Evolutionary conservation across 2,113 vertebrate species (phyloP).

Genomic region (Todiramphus chloris): DNA sequence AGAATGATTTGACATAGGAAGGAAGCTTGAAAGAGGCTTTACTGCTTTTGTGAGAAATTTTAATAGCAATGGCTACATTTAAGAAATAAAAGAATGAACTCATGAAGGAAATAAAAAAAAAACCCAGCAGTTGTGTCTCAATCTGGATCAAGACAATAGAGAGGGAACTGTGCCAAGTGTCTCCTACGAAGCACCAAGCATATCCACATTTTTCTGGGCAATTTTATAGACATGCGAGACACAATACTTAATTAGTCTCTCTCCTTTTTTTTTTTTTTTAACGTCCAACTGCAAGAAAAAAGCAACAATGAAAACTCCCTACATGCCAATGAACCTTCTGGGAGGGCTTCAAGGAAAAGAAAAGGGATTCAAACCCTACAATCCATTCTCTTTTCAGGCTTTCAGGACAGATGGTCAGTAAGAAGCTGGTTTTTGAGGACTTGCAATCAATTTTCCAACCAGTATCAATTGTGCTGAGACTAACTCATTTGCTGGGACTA

Average conservation of each 20-base stretch:
- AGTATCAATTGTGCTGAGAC: not conserved
- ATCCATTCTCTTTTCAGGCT: not conserved
- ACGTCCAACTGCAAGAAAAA: not conserved
- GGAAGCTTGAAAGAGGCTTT: conserved; percentile 6
- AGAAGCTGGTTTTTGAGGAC: not conserved
- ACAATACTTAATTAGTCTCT: not conserved
- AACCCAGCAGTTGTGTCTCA: not conserved
- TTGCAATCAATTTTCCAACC: not conserved
- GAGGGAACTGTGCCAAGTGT: not conserved
- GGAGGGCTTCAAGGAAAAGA: not conserved
- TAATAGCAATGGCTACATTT: not conserved
- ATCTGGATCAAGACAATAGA: not conserved
- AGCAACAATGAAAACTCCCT: not conserved
- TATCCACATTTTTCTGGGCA: not conserved
- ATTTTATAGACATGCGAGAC: not conserved
- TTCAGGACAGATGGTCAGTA: not conserved
- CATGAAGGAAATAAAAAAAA: not conserved
- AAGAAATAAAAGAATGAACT: not conserved
- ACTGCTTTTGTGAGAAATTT: not conserved
- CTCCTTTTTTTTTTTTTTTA: no score
- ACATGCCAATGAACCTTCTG: not conserved
- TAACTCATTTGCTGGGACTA: not conserved
- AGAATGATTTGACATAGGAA: not conserved
- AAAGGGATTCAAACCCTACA: not conserved
- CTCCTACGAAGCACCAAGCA: not conserved